Conservation (phyloP, 2,113 vertebrate species). For the Colaptes auratus region DNA sequence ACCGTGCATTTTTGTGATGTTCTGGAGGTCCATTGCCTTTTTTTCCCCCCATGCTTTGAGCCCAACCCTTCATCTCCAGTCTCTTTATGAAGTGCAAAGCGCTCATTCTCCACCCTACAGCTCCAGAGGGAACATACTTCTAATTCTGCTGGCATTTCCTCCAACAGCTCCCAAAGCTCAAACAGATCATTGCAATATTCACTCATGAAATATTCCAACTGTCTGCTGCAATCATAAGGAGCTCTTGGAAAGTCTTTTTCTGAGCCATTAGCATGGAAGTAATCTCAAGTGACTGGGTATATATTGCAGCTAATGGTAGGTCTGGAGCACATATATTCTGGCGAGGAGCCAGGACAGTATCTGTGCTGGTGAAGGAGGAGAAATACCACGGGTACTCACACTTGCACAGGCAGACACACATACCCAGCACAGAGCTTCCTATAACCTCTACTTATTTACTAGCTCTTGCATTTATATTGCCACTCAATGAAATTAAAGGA, state of each 20-base stretch:
- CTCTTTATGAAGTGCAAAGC: neutral
- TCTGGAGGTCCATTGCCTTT: neutral
- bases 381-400: neutral
- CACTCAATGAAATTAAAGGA: slow-evolving; percentile 37
- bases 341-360: slow-evolving; percentile 12
- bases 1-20: accelerated
- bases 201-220: slow-evolving; percentile 34
- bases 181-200: slow-evolving; percentile 3
- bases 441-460: neutral
- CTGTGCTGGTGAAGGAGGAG: neutral
- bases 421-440: neutral
- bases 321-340: neutral
- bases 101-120: neutral
- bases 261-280: slow-evolving; percentile 58
- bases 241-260: slow-evolving; percentile 57
- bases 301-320: slow-evolving; percentile 43
- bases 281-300: slow-evolving; percentile 56
- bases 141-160: slow-evolving; percentile 21
- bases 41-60: neutral
- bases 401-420: neutral
- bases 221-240: slow-evolving; percentile 1
- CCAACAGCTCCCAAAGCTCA: neutral
- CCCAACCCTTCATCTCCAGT: neutral
- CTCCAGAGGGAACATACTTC: neutral
- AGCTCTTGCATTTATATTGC: neutral